phyloP scores from a whole-genome alignment of 2,113 vertebrate species.

The Pitta sordida region DNA sequence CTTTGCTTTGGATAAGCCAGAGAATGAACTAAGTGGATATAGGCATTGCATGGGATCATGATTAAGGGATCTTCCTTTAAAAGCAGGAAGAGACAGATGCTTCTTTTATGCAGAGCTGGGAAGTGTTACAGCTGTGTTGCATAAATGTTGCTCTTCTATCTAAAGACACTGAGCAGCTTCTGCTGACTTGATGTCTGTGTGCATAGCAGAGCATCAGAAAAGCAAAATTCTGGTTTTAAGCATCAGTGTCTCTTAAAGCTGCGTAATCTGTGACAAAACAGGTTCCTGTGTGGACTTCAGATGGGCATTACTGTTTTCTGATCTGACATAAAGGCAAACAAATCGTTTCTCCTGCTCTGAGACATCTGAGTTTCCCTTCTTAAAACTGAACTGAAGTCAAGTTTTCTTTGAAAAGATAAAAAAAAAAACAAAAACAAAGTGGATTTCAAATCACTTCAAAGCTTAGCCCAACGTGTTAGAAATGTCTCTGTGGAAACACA shows the following conservation, averaged over 20 bases:
- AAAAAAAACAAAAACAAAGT: not conserved
- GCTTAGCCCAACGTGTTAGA: not conserved
- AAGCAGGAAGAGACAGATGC: not conserved
- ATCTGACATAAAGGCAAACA: not conserved
- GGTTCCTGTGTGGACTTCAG: not conserved
- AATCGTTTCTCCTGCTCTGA: not conserved
- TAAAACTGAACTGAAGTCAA: not conserved
- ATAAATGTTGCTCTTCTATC: not conserved
- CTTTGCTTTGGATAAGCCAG: conserved; percentile 81
- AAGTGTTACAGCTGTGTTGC: not conserved
- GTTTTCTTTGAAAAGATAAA: not conserved
- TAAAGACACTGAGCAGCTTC: not conserved
- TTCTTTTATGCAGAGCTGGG: not conserved
- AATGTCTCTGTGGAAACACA: not conserved
- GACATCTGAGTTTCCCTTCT: not conserved
- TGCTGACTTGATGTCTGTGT: not conserved
- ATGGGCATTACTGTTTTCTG: not conserved
- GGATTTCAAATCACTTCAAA: not conserved
- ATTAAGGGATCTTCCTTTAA: not conserved
- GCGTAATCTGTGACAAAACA: not conserved
- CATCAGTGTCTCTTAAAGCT: not conserved
- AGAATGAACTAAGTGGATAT: not conserved
- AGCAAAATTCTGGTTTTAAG: not conserved
- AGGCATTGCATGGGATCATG: not conserved
- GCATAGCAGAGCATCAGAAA: not conserved